These are phyloP conservation scores for Pelagia noctiluca DNA, from an alignment of 30 jellyfish, hydroid and myxozoan genomes.

Conservation along the genomic window DNA sequence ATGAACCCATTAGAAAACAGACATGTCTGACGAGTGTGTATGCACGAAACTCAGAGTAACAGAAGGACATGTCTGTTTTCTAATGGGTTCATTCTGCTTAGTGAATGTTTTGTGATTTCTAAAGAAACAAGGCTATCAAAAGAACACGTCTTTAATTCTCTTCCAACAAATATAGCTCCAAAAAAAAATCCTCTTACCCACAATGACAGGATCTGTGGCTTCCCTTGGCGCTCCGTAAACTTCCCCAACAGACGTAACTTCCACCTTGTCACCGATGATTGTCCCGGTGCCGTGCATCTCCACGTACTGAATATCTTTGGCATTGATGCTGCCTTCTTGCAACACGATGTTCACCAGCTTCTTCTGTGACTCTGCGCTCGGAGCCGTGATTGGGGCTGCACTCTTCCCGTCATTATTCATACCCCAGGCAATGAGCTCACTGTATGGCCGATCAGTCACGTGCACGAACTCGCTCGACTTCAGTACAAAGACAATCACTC, in stretches of 20 bases:
- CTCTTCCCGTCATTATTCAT: too few relatives aligned
- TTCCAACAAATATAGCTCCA: too few relatives aligned
- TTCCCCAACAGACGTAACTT: conserved; percentile 44
- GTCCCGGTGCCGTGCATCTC: conserved; percentile 79
- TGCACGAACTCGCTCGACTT: conserved; percentile 21
- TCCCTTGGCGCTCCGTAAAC: conserved; percentile 33
- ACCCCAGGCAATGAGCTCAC: conserved; percentile 51
- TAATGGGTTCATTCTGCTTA: too few relatives aligned
- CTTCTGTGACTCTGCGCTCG: conserved; percentile 51
- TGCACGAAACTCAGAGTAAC: too few relatives aligned
- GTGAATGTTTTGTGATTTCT: too few relatives aligned
- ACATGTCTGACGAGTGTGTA: too few relatives aligned
- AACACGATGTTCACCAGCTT: conserved; percentile 16
- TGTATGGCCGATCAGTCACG: not conserved
- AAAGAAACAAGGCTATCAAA: too few relatives aligned
- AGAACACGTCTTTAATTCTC: too few relatives aligned
- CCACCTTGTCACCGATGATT: conserved; percentile 60
- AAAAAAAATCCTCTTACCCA: conserved; percentile 17
- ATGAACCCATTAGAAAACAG: too few relatives aligned
- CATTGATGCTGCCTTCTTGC: conserved; percentile 20
- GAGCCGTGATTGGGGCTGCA: conserved; percentile 72
- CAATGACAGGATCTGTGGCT: conserved; percentile 12
- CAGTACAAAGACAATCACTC: conserved; percentile 25
- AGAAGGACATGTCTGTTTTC: too few relatives aligned
- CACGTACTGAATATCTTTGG: conserved; percentile 46